A percentile compares a stretch with the other conserved stretches of the same genome.
These are phyloP conservation scores for Podiceps cristatus DNA, from an alignment of 2,113 vertebrate genomes.

Conservation along the genomic window DNA sequence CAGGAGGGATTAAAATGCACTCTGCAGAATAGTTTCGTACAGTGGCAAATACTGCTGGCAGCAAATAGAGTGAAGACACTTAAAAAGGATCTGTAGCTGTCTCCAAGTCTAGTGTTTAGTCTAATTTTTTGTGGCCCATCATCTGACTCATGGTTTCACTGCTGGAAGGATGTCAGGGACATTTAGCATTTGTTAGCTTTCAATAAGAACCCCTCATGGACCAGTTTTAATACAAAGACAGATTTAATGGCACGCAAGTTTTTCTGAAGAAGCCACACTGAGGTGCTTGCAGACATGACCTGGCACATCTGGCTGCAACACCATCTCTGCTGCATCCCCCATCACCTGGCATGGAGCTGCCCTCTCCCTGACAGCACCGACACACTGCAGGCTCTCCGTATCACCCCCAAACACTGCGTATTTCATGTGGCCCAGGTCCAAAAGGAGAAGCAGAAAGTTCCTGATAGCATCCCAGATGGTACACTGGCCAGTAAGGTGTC, in stretches of 20 bases:
- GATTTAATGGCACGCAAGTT: neutral
- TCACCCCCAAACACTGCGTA: neutral
- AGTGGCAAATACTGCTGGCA: neutral
- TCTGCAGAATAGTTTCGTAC: neutral
- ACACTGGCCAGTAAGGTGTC: neutral
- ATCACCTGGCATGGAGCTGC: neutral
- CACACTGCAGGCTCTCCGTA: fast-evolving
- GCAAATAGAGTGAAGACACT: neutral
- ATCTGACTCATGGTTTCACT: neutral
- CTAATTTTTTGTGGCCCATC: neutral
- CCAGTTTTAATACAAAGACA: neutral
- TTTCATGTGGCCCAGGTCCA: neutral
- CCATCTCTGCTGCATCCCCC: fast-evolving
- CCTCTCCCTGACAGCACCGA: neutral
- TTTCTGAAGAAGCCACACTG: neutral
- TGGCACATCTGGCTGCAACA: neutral
- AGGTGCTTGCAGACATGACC: neutral
- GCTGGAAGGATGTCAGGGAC: neutral
- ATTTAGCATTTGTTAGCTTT: neutral
- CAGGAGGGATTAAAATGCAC: neutral
- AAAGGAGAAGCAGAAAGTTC: neutral
- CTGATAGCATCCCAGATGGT: neutral
- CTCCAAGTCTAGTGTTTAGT: neutral
- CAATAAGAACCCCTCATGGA: neutral
- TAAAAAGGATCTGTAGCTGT: neutral